Base-by-base conservation (phyloP, 2,888 invertebrate species). In the Mythimna impura region DNA sequence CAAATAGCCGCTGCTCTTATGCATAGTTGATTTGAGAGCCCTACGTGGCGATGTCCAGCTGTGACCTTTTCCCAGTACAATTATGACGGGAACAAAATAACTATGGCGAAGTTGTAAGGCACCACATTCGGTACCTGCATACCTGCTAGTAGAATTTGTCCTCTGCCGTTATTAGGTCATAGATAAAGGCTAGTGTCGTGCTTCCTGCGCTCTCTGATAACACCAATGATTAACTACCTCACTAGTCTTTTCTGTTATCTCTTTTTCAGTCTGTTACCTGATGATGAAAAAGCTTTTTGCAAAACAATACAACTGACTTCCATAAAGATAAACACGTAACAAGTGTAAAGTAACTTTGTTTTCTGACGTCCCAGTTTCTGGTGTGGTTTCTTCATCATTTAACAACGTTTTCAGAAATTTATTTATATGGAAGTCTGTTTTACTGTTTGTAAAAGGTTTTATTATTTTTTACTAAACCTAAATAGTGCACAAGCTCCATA, bases 1-100 rank as follows among this genome's bases (percentile, higher is more conserved):
- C 79, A 73, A 79, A 73, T 83, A 73, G 83, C 74, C 64, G 68
- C 50, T 65, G 54, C 66, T 79, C 66, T 43, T 74, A 73, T 72
- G 66, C 80, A 80, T 72, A 68, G 65, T 67, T 70, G 60, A 66
- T 61, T 66, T 50, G 54, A 54, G 60, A 57, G n/a, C 60, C n/a
- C 47, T 54, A 25, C 40, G 61, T 40, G 61, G 40, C 72, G 71
- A 63, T 60, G 52, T 43, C 63, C 79, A 79, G 63, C 60, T 63
- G 63, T 60, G 63, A 60, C 79, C 79, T 71, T 63, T 47, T 58
- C 50, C 25, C n/a, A 55, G 14, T 14, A 43, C 54, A 54, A 22
- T 36, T 47, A 63, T 54, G 52, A 43, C 14, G 25, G 36, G n/a
- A n/a, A 72, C 50, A n/a, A 36, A 30, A 30, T 22, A 25, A 47